These are phyloP conservation scores for Tachycineta bicolor DNA, from an alignment of 2,113 vertebrate genomes.

Conservation along the genomic window DNA sequence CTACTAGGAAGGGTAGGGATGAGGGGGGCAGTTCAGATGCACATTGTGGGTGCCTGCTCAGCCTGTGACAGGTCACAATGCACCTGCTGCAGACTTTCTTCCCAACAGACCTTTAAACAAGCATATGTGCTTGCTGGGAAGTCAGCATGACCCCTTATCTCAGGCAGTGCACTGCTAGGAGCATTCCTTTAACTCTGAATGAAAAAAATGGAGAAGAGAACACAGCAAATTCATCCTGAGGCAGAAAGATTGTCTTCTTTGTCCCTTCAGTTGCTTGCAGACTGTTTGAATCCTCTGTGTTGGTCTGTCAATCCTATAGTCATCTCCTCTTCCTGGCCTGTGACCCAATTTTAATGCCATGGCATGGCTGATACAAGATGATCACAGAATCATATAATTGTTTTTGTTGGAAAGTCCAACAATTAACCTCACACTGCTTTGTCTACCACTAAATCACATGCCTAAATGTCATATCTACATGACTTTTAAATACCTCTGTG, in stretches of 20 bases:
- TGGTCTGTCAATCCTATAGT: background rate
- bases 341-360: background rate
- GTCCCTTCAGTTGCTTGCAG: background rate
- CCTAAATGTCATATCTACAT: background rate
- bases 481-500: background rate
- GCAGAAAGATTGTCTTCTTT: background rate
- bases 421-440: background rate
- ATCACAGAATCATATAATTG: background rate
- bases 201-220: background rate
- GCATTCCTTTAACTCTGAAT: background rate
- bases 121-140: background rate
- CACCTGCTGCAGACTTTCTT: background rate
- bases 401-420: background rate
- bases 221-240: background rate
- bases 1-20: background rate
- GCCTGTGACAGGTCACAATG: background rate
- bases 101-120: background rate
- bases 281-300: background rate
- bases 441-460: background rate
- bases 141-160: background rate
- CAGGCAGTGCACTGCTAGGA: background rate
- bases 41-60: background rate
- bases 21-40: rapidly evolving
- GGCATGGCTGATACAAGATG: background rate
- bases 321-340: background rate